A percentile compares a stretch with the other conserved stretches of the same genome.
Evolutionary conservation across 2,888 invertebrate species (phyloP).

Genomic region (Amphipoea oculea): DNA sequence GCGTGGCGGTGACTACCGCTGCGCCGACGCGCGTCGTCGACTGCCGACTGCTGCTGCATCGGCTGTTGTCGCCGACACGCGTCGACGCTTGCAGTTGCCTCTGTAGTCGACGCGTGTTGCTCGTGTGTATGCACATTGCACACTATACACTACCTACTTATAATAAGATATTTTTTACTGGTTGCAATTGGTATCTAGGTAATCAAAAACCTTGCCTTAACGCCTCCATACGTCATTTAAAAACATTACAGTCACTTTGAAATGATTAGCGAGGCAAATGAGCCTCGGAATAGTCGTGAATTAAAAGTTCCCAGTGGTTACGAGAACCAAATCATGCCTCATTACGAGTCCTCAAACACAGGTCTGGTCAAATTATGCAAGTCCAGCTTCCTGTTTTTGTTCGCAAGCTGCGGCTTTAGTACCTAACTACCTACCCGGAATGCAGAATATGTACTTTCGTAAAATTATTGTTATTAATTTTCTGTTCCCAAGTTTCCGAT

Average conservation of each 20-base stretch:
- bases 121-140: not conserved
- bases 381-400: slow-evolving; percentile 71
- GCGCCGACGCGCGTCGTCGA: not conserved
- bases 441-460: slow-evolving; percentile 27
- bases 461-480: slow-evolving; percentile 38
- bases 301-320: slow-evolving; percentile 66
- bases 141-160: not conserved
- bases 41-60: not conserved
- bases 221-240: slow-evolving; percentile 33
- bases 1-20: not conserved
- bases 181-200: not conserved
- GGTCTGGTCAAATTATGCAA: slow-evolving; percentile 67
- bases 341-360: slow-evolving; percentile 72
- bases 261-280: slow-evolving; percentile 70
- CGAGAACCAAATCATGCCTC: slow-evolving; percentile 68
- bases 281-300: slow-evolving; percentile 69
- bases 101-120: not conserved
- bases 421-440: slow-evolving; percentile 19
- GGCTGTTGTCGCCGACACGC: not conserved
- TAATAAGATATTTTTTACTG: not conserved
- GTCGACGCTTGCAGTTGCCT: not conserved
- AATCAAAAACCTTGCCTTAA: slow-evolving; percentile 18
- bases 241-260: slow-evolving; percentile 62
- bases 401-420: slow-evolving; percentile 34
- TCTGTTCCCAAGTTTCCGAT: not conserved